Conservation (phyloP, 2,797 vertebrate species). For the Halcyon chelicuti region DNA sequence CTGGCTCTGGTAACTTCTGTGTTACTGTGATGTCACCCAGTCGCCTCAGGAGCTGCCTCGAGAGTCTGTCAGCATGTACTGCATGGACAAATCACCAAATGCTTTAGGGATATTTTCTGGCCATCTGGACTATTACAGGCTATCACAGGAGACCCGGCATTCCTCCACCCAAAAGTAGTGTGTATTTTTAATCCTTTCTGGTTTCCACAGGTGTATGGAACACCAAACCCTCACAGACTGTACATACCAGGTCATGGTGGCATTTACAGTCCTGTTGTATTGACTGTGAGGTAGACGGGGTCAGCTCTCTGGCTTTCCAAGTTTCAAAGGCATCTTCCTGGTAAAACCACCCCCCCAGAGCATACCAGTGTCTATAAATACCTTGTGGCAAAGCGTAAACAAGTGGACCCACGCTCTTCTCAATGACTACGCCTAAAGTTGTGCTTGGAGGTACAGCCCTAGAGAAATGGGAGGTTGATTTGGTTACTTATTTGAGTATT, state of each 20-base stretch:
- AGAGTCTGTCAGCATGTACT: background rate
- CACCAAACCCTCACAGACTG: background rate
- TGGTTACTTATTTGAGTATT: too few relatives aligned
- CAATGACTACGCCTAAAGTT: background rate
- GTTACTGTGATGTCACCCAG: background rate
- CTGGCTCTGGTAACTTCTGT: background rate
- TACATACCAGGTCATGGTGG: too few relatives aligned
- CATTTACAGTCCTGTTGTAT: background rate
- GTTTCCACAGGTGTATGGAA: background rate
- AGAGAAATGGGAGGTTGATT: background rate
- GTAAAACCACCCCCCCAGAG: background rate
- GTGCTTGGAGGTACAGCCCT: background rate
- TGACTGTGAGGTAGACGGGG: background rate
- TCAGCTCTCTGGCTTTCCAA: background rate
- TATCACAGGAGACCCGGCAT: background rate
- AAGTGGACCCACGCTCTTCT: background rate
- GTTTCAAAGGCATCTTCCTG: background rate
- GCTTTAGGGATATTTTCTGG: background rate
- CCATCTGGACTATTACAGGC: background rate
- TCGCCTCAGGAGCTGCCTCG: background rate
- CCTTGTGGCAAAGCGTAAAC: background rate
- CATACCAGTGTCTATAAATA: background rate
- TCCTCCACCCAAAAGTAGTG: background rate
- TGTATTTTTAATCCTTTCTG: background rate
- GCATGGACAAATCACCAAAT: background rate